phyloP scores from a whole-genome alignment of 2,797 vertebrate genomes.

The Mallotus villosus region DNA sequence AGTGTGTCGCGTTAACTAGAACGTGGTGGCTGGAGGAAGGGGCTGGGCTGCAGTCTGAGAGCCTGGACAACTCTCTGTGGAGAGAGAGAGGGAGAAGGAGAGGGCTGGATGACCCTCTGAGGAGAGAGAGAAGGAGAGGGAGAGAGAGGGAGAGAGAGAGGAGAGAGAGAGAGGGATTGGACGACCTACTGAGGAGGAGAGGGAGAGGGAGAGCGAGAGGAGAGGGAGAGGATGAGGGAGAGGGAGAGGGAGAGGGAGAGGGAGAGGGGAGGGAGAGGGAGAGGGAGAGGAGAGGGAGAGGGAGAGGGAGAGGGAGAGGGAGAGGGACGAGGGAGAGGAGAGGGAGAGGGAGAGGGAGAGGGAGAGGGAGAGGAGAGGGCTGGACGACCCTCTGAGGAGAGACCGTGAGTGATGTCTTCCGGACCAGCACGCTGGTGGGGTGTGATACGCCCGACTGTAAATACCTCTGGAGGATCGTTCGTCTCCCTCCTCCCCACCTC shows the following conservation, averaged over 20 bases:
- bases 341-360: constrained; percentile 16
- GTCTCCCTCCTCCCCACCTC: constrained; percentile 32
- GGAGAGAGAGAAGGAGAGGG: constrained; percentile 21
- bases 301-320: constrained; percentile 31
- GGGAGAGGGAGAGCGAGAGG: no score
- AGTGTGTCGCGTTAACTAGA: no score
- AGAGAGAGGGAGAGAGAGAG: neutral
- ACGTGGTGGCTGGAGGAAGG: no score
- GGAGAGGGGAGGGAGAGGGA: constrained; percentile 15
- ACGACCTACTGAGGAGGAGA: neutral
- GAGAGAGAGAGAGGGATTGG: no score
- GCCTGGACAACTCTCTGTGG: neutral
- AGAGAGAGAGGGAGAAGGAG: constrained; percentile 42
- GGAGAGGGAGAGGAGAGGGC: no score
- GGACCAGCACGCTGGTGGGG: constrained; percentile 5
- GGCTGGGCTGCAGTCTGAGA: constrained; percentile 48
- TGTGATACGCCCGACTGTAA: constrained; percentile 40
- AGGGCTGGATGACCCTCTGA: constrained; percentile 6
- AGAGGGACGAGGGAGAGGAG: no score
- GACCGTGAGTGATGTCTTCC: neutral
- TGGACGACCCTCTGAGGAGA: neutral
- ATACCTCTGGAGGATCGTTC: constrained; percentile 32
- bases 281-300: constrained; percentile 35
- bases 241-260: constrained; percentile 43
- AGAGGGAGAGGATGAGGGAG: no score